phyloP scores from a whole-genome alignment of 1,140 invertebrate genomes.

The Penaeus japonicus region DNA sequence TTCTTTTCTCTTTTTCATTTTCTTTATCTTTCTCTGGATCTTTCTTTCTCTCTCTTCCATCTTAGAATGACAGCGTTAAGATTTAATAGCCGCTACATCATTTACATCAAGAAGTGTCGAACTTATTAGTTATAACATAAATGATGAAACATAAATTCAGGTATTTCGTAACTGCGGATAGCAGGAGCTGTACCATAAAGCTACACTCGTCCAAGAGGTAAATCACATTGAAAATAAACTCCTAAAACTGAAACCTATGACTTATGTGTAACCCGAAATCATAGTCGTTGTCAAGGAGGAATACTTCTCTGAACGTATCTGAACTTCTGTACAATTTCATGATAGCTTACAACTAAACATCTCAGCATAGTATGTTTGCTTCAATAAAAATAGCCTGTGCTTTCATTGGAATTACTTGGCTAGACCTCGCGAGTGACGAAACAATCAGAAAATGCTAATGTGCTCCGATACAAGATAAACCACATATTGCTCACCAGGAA shows the following conservation, averaged over 20 bases:
- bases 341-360: too few relatives aligned
- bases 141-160: conserved; percentile 6
- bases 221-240: conserved; percentile 33
- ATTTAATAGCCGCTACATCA: too few relatives aligned
- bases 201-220: not conserved
- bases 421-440: conserved; percentile 50
- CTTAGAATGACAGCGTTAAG: too few relatives aligned
- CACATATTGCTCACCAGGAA: conserved; percentile 41
- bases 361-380: not conserved
- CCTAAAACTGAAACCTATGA: not conserved
- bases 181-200: conserved; percentile 9
- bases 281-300: too few relatives aligned
- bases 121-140: too few relatives aligned
- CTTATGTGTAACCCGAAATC: too few relatives aligned
- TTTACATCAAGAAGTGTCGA: too few relatives aligned
- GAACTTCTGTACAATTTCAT: too few relatives aligned
- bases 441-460: conserved; percentile 56
- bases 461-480: conserved; percentile 48
- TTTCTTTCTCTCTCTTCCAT: too few relatives aligned
- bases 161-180: conserved; percentile 36
- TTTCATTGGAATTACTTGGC: conserved; percentile 35
- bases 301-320: too few relatives aligned
- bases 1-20: too few relatives aligned
- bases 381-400: conserved; percentile 36
- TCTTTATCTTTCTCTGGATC: too few relatives aligned